A percentile compares a stretch with the other conserved stretches of the same genome.
Evolutionary conservation across 2,797 vertebrate species (phyloP).

Genomic region (Orestias chungarensis): DNA sequence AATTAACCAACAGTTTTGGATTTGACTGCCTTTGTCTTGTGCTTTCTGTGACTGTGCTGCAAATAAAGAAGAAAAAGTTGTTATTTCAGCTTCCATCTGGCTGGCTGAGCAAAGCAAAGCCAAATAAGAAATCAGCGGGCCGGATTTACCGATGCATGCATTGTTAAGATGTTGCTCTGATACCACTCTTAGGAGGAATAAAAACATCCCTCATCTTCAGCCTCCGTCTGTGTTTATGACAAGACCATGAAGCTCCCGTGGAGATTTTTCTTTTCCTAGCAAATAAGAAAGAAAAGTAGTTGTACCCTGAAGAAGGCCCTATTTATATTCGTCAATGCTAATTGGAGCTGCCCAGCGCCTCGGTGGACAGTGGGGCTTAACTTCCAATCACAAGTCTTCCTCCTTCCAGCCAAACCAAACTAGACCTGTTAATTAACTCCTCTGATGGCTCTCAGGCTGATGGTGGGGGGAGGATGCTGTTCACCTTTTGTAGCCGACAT

Average conservation of each 20-base stretch:
- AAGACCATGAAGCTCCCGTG: constrained; percentile 13
- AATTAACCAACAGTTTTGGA: neutral
- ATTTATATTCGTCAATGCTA: constrained; percentile 10
- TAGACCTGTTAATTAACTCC: constrained; percentile 61
- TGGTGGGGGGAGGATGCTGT: constrained; percentile 37
- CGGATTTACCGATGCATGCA: constrained; percentile 2
- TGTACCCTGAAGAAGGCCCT: neutral
- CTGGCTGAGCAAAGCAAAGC: neutral
- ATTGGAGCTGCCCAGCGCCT: constrained; percentile 1
- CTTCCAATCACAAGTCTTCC: constrained; percentile 11
- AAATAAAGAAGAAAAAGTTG: neutral
- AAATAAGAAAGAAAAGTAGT: constrained; percentile 24
- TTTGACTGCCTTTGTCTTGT: neutral
- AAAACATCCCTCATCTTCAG: constrained; percentile 13
- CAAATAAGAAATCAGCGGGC: constrained; percentile 5
- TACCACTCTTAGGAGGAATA: constrained; percentile 16
- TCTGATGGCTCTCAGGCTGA: constrained; percentile 49
- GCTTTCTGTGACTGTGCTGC: neutral
- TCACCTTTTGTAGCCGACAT: constrained; percentile 39
- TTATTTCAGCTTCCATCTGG: constrained; percentile 5
- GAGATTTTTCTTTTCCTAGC: constrained; percentile 10
- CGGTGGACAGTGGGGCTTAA: constrained; percentile 12
- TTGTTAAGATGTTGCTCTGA: neutral
- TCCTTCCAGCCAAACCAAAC: constrained; percentile 19
- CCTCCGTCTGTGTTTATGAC: constrained; percentile 16